Percentiles rank a stretch among this genome's conserved stretches.
These are phyloP conservation scores for Oscheius sp. DNA, from an alignment of 2,888 invertebrate species.

Conservation along the genomic window DNA sequence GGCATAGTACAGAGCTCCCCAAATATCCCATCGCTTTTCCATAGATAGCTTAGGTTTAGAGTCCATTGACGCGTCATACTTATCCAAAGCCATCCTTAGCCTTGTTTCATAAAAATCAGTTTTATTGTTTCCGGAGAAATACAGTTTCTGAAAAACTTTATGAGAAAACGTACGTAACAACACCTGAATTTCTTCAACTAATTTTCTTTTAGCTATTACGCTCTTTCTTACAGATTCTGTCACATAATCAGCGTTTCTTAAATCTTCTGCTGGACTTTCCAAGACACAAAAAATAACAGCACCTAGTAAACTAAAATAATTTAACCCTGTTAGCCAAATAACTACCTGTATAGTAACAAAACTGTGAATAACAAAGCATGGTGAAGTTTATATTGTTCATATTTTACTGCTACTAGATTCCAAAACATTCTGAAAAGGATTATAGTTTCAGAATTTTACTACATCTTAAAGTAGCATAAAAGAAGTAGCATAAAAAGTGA, in stretches of 20 bases:
- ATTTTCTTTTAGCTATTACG: constrained; percentile 39
- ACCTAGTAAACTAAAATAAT: constrained; percentile 43
- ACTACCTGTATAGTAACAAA: constrained; percentile 53
- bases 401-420: constrained; percentile 58
- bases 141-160: constrained; percentile 36
- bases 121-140: constrained; percentile 25
- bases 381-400: constrained; percentile 57
- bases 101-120: constrained; percentile 42
- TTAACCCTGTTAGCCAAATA: background rate
- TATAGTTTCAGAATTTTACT: background rate
- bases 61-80: constrained; percentile 50
- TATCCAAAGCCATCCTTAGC: constrained; percentile 41
- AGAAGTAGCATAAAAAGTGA: no score
- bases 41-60: constrained; percentile 33
- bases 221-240: constrained; percentile 36
- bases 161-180: background rate
- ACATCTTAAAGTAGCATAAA: no score
- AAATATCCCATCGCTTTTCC: constrained; percentile 66
- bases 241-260: constrained; percentile 27
- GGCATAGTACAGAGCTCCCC: constrained; percentile 72
- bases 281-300: constrained; percentile 57
- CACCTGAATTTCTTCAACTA: constrained; percentile 46
- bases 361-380: constrained; percentile 54
- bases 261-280: constrained; percentile 48
- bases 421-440: constrained; percentile 55